Conservation (phyloP, 2,113 vertebrate genomes). For the Rissa tridactyla region DNA sequence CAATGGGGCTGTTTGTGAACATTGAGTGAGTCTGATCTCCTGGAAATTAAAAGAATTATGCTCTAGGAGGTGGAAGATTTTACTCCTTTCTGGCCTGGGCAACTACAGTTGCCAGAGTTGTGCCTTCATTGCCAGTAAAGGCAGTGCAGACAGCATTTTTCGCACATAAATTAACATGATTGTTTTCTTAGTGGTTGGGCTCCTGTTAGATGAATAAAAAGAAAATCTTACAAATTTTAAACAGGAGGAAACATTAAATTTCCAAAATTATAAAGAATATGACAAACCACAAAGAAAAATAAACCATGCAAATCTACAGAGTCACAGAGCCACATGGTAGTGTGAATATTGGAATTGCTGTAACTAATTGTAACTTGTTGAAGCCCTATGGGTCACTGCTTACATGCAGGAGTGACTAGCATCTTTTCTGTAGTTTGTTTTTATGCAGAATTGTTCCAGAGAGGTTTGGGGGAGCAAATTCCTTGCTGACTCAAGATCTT, state of each 20-base stretch:
- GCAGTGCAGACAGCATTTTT: not conserved
- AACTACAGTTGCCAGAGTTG: not conserved
- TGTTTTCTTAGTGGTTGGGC: not conserved
- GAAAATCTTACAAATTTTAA: not conserved
- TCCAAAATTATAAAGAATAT: not conserved
- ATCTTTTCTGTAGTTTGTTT: not conserved
- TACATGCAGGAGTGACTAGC: not conserved
- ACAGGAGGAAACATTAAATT: not conserved
- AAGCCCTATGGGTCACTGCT: not conserved
- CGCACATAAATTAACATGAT: not conserved
- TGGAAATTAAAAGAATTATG: not conserved
- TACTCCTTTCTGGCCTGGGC: not conserved
- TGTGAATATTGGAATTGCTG: not conserved
- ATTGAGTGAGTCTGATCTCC: not conserved
- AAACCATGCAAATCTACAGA: not conserved
- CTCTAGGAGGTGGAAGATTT: not conserved
- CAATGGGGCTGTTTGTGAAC: not conserved
- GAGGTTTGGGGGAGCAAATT: not conserved
- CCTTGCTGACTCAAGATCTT: conserved; percentile 4
- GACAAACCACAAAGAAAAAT: not conserved
- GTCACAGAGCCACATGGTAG: not conserved
- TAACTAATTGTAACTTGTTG: not conserved
- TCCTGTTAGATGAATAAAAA: not conserved
- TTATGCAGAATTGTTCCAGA: not conserved
- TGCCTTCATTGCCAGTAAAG: not conserved